These are phyloP conservation scores for Tuberolachnus salignus DNA, from an alignment of 2,888 invertebrate species.

Conservation along the genomic window DNA sequence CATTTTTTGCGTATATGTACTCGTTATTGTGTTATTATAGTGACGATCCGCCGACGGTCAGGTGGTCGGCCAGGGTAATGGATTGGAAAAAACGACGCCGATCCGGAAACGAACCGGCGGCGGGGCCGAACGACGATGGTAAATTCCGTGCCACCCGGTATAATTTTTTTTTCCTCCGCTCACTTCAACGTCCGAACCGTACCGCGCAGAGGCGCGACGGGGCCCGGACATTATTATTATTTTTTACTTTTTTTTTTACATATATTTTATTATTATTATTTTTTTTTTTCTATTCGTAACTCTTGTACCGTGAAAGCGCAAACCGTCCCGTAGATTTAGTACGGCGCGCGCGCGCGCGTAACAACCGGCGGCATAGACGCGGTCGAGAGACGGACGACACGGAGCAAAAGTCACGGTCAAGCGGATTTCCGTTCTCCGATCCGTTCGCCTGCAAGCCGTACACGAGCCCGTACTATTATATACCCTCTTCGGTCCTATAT, in stretches of 20 bases:
- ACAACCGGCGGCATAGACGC: slow-evolving; percentile 13
- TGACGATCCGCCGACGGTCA: not conserved
- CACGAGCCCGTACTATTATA: too few relatives aligned
- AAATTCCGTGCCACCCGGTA: not conserved
- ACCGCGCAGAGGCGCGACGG: not conserved
- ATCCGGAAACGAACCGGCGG: slow-evolving; percentile 17
- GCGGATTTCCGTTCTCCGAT: slow-evolving; percentile 11
- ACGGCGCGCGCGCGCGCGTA: too few relatives aligned
- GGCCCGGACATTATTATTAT: not conserved
- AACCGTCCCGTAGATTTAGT: slow-evolving; percentile 34
- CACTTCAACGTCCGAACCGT: not conserved
- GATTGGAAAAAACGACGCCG: slow-evolving; percentile 44
- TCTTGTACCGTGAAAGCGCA: slow-evolving; percentile 16
- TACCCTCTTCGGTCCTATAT: too few relatives aligned
- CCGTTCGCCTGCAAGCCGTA: not conserved
- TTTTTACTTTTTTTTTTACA: too few relatives aligned
- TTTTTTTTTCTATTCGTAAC: not conserved
- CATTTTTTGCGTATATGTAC: too few relatives aligned
- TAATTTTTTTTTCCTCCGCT: too few relatives aligned
- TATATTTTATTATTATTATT: slow-evolving; percentile 24
- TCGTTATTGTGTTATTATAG: not conserved
- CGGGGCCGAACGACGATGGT: slow-evolving; percentile 8
- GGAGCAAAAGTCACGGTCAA: slow-evolving; percentile 41
- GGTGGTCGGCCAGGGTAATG: slow-evolving; percentile 9
- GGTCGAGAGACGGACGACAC: not conserved